Base-by-base conservation (phyloP, 2,888 invertebrate species). In the Philereme transversata region DNA sequence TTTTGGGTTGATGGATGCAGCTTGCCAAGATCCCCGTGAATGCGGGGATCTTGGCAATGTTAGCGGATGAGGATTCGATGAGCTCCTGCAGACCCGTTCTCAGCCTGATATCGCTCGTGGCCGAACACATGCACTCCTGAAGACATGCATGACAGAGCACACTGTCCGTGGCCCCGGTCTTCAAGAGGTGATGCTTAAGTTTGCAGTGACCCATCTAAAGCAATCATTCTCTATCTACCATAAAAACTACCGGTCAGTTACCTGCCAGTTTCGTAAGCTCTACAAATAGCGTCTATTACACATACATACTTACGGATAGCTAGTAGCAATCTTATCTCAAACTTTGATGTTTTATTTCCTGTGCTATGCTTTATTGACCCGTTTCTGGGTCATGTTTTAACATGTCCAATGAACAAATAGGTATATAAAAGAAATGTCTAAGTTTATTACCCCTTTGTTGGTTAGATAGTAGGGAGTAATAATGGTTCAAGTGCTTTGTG, bases 271-370 rank as follows among this genome's bases (percentile, higher is more conserved):
- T 72, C 74, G 74, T 71, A 75, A 79, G 67, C 44, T 71, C 66
- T 71, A 74, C 76, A 77, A 79, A 77, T 75, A 78, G 70, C 69
- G 68, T 61, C 69, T 68, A 72, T 74, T 74, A 68, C 67, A 64
- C 60, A 40, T 7, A 40, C 40, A 51, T 54, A 51, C 53, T n/a
- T 51, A 58, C 43, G 5, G 35, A 46, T 36, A 51, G 49, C 58
- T 56, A 54, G 60, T 60, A 57, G 63, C 61, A 57, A 62, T 67
- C 75, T 84, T 83, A 86, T 83, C 83, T 77, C 46, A 52, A 70
- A 79, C 82, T 87, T 86, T 86, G 87, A 89, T 79, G 86, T 88
- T 88, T 86, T 86, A 88, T 88, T 89, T 87, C 87, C 88, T 84
- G 82, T 73, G 78, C 82, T 85, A 86, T 75, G 72, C 69, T 70